These are phyloP conservation scores for Neogale vison DNA, from an alignment of 2,113 vertebrate species.

Conservation along the genomic window DNA sequence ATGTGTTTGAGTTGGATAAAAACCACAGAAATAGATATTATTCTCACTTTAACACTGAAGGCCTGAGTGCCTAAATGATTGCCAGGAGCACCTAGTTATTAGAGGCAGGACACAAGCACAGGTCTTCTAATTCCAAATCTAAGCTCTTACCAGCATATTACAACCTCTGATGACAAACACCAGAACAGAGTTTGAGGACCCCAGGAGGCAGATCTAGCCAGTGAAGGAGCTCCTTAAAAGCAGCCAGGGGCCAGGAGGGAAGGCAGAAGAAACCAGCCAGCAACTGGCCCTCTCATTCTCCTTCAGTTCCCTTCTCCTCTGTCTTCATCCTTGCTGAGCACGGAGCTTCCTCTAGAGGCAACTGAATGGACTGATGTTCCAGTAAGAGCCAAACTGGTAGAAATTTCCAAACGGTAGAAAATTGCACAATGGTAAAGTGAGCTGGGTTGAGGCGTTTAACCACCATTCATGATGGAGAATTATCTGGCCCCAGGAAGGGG, in stretches of 20 bases:
- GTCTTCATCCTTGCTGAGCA: neutral
- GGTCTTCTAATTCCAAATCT: neutral
- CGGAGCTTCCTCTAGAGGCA: neutral
- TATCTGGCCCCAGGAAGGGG: neutral
- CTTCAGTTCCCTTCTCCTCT: neutral
- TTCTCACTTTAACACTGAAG: neutral
- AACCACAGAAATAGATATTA: neutral
- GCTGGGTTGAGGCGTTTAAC: neutral
- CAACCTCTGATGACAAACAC: neutral
- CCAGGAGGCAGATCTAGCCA: neutral
- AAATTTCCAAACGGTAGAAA: neutral
- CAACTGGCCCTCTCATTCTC: neutral
- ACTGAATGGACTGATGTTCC: neutral
- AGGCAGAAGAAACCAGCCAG: neutral
- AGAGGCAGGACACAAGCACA: neutral
- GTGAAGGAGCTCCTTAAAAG: neutral
- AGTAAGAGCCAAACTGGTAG: neutral
- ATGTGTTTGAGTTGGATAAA: neutral
- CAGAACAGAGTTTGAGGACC: neutral
- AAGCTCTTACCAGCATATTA: neutral
- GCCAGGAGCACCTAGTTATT: neutral
- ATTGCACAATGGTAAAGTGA: neutral
- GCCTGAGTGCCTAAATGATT: neutral
- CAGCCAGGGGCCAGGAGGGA: neutral
- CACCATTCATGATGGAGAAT: neutral